phyloP scores from a whole-genome alignment of 2,113 vertebrate species.

The Lota lota region DNA sequence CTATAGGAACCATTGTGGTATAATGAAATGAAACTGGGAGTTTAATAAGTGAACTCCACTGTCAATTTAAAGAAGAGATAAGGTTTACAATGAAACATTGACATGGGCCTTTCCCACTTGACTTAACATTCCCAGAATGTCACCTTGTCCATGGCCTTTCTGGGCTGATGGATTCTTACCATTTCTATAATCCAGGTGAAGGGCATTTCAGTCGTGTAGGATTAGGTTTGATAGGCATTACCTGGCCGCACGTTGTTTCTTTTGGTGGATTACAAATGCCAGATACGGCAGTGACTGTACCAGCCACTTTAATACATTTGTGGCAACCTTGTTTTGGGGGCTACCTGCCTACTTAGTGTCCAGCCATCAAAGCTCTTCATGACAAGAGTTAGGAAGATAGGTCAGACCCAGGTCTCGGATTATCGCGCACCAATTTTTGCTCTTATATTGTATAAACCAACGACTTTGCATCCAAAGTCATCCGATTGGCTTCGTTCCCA shows the following conservation, averaged over 20 bases:
- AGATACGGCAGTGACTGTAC: slow-evolving; percentile 41
- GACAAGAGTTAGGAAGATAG: slow-evolving; percentile 62
- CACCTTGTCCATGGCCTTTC: slow-evolving; percentile 59
- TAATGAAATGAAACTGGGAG: no score
- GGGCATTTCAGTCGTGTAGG: slow-evolving; percentile 73
- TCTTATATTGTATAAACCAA: slow-evolving; percentile 72
- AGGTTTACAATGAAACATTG: slow-evolving; percentile 15
- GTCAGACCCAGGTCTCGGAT: slow-evolving; percentile 67
- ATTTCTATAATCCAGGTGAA: slow-evolving; percentile 66
- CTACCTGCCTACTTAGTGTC: slow-evolving; percentile 67
- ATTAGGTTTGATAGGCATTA: slow-evolving; percentile 76
- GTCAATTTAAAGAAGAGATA: no score
- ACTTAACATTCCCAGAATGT: slow-evolving; percentile 50
- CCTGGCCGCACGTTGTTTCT: slow-evolving; percentile 66
- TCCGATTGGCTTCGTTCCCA: slow-evolving; percentile 69
- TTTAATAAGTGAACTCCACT: no score
- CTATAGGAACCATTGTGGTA: no score
- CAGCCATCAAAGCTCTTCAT: slow-evolving; percentile 61
- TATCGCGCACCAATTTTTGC: slow-evolving; percentile 74
- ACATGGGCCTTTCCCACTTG: slow-evolving; percentile 22
- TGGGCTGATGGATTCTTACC: slow-evolving; percentile 52
- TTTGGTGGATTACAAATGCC: slow-evolving; percentile 72
- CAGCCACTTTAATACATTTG: slow-evolving; percentile 68
- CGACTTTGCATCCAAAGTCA: slow-evolving; percentile 76
- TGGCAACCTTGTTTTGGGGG: slow-evolving; percentile 64